Evolutionary conservation across 2,888 invertebrate genomes (phyloP), one percentile per base, ranked within the genome.

Genomic region (Sisyra nigra): DNA sequence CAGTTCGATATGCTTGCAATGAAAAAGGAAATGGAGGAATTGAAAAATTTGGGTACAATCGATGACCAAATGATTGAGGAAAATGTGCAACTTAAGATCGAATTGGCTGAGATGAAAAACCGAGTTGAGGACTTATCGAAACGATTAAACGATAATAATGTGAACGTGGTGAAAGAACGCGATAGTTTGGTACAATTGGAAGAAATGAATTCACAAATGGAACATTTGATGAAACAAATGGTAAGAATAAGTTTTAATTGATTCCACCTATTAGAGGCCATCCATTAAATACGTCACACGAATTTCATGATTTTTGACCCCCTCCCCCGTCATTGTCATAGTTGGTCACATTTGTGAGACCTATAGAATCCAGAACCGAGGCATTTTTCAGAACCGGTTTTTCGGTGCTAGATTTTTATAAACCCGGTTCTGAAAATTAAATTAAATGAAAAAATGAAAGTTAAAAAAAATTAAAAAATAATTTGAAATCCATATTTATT

Each of bases 21-120:
- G 17, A 19, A 43, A 30, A 34, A 30, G 11, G 49, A 51, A 24
- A 47, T 54, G 18, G 45, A 49, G 17, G 46, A 51, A 34, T 52
- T 48, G 19, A 55, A 53, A 31, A 40, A 40, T 5, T 30, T 30
- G 11, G 14, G 31, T 40, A 29, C 29, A 31, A 4, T 31, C 2
- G 31, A 40, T 4, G 31, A 40, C 30, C 29, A 40, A 30, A 13
- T 40, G 14, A 29, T 40, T 13, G 40, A 17, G 29, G 40, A 40
- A 30, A 40, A 40, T 14, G 40, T 40, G 1, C 29, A 30, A 11
- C 15, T 40, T n/a, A 40, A 41, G 34, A 41, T 33, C 10, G 41
- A 34, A 35, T 14, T 17, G 2, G 14, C 14, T 10, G 41, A 41
- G 11, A 18, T 34, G n/a, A 34, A 41, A 13, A 41, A 41, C 19